Base-by-base conservation (phyloP, 1,140 invertebrate species). In the Saccostrea cuccullata region DNA sequence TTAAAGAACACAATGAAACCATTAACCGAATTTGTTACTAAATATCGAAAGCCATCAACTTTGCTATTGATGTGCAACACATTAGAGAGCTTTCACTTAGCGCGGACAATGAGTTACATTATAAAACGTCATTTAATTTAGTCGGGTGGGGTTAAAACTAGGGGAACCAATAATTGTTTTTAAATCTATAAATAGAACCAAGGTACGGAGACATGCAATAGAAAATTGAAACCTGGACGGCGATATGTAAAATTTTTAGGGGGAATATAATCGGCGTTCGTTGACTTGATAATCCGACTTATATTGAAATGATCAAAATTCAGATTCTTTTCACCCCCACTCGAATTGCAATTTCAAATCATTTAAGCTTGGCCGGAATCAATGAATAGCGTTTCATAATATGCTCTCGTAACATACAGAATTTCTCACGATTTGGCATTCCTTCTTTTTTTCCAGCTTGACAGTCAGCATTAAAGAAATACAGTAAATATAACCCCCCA, bases 301-400 rank as follows among this genome's bases (percentile, higher is more conserved):
- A 77, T 77, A 77, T 77, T 77, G 70, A 77, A 77, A 77, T 77
- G 26, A 77, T 77, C 70, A 77, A 30, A 77, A 77, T 77, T 77
- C 70, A 77, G 70, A 9, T 77, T 77, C 70, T 77, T 30, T 77
- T 30, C 70, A 30, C 15, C 26, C 26, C 70, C 26, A 77, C 26
- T 77, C 70, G 15, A 77, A 77, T 36, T 77, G 26, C 36, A 77
- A 77, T 77, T 77, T 77, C 70, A 36, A 77, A 77, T 77, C 70
- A 77, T 77, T 77, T 77, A 9, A 30, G 70, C 70, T 15, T 77
- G 70, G 70, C 12, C 70, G 26, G 26, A 77, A 30, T 77, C 26
- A 2, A 36, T 77, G 70, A 77, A 77, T 77, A 77, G 70, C 70
- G 23, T 77, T 77, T 77, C 70, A 77, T 77, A 77, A 77, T 77